These are phyloP conservation scores for Rugalucina vietnamica DNA, from an alignment of 2,888 invertebrate genomes.

Conservation along the genomic window DNA sequence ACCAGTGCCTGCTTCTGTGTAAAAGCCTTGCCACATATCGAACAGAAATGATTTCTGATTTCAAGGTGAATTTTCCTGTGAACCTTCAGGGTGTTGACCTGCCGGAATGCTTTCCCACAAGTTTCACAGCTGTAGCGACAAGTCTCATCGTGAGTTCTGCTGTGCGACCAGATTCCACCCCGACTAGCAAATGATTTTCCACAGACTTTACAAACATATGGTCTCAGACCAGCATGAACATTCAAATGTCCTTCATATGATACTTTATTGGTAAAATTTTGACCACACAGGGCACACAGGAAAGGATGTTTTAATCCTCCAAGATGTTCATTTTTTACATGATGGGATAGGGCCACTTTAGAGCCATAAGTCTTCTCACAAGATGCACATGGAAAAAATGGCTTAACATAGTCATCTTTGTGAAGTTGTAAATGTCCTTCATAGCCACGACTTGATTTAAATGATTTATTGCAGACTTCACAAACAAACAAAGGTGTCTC, in stretches of 20 bases:
- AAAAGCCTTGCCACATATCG: slow-evolving; percentile 81
- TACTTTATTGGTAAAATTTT: slow-evolving; percentile 75
- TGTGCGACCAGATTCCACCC: slow-evolving; percentile 78
- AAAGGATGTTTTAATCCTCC: slow-evolving; percentile 71
- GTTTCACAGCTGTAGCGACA: slow-evolving; percentile 81
- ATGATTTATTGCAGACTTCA: slow-evolving; percentile 75
- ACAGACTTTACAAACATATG: slow-evolving; percentile 77
- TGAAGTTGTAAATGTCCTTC: slow-evolving; percentile 70
- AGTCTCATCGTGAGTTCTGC: slow-evolving; percentile 79
- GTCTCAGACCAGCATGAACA: slow-evolving; percentile 76
- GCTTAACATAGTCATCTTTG: slow-evolving; percentile 71
- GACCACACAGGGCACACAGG: slow-evolving; percentile 76
- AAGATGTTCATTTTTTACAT: slow-evolving; percentile 75
- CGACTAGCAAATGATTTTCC: slow-evolving; percentile 75
- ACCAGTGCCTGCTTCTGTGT: neutral
- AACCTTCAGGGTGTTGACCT: slow-evolving; percentile 82
- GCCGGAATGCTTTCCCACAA: slow-evolving; percentile 82
- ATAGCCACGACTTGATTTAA: slow-evolving; percentile 69
- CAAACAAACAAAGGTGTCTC: slow-evolving; percentile 67
- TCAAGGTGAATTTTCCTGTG: slow-evolving; percentile 83
- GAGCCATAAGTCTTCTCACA: slow-evolving; percentile 76
- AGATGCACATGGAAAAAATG: slow-evolving; percentile 71
- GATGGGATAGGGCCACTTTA: slow-evolving; percentile 72
- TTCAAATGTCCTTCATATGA: slow-evolving; percentile 76
- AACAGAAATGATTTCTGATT: slow-evolving; percentile 81